Evolutionary conservation across 2,888 invertebrate species (phyloP).

Genomic region (Trachelus tabidus): DNA sequence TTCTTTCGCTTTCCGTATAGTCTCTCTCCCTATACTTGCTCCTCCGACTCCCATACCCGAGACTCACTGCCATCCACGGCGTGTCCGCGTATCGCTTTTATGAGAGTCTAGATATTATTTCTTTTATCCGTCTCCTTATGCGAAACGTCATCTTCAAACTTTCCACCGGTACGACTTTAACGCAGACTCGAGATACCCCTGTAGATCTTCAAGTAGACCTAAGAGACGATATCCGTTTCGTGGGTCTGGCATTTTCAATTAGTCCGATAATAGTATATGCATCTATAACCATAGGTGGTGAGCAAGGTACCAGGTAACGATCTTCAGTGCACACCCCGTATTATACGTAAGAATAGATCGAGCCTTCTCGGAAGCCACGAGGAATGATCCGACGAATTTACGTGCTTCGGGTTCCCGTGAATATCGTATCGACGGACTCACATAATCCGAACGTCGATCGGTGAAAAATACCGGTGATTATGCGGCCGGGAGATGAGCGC

Average conservation of each 20-base stretch:
- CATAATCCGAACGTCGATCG: neutral
- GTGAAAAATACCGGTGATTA: conserved; percentile 6
- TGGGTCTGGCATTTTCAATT: neutral
- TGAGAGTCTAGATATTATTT: neutral
- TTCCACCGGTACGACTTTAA: neutral
- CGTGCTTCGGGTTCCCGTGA: neutral
- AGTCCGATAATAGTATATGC: neutral
- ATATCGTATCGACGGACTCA: neutral
- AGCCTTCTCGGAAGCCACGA: neutral
- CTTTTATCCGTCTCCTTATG: neutral
- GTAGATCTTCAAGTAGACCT: neutral
- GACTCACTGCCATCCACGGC: conserved; percentile 13
- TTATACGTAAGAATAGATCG: neutral
- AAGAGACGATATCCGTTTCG: neutral
- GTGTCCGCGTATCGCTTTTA: conserved; percentile 12
- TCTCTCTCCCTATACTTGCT: neutral
- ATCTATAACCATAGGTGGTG: neutral
- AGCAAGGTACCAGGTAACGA: neutral
- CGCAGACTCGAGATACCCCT: neutral
- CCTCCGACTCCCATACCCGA: neutral
- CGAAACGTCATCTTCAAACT: neutral
- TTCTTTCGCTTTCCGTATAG: neutral
- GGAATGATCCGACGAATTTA: neutral
- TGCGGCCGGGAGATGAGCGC: neutral
- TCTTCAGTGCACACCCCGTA: neutral